Evolutionary conservation across 2,797 vertebrate species (phyloP).

Genomic region (Coregonus suidteri): DNA sequence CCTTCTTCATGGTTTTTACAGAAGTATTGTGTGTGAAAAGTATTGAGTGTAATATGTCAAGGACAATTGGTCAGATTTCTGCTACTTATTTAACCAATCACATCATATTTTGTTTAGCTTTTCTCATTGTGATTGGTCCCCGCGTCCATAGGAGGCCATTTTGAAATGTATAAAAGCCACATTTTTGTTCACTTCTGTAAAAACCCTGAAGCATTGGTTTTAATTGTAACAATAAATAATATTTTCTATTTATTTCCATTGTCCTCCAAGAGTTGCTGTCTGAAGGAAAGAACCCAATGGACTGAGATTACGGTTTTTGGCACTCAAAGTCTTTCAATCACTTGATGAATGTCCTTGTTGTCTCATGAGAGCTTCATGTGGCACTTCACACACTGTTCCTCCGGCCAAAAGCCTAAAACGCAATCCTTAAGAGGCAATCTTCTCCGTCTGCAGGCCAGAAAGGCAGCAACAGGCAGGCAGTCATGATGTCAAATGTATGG

Average conservation of each 20-base stretch:
- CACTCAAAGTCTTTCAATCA: conserved; percentile 14
- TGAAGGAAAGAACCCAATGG: not conserved
- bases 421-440: not conserved
- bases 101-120: too few relatives aligned
- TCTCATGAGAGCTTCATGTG: conserved; percentile 14
- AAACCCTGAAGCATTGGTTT: too few relatives aligned
- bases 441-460: not conserved
- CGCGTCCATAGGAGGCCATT: too few relatives aligned
- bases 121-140: too few relatives aligned
- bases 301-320: not conserved
- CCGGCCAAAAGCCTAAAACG: not conserved
- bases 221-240: too few relatives aligned
- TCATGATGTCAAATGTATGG: not conserved
- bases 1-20: too few relatives aligned
- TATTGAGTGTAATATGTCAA: not conserved
- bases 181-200: too few relatives aligned
- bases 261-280: not conserved
- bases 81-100: too few relatives aligned
- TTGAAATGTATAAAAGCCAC: too few relatives aligned
- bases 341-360: conserved; percentile 16
- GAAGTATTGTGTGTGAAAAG: not conserved
- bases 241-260: too few relatives aligned
- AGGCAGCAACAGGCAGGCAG: not conserved
- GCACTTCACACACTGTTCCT: not conserved
- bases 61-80: too few relatives aligned